phyloP scores from a whole-genome alignment of 2,797 vertebrate species.

The Chrosomus eos region DNA sequence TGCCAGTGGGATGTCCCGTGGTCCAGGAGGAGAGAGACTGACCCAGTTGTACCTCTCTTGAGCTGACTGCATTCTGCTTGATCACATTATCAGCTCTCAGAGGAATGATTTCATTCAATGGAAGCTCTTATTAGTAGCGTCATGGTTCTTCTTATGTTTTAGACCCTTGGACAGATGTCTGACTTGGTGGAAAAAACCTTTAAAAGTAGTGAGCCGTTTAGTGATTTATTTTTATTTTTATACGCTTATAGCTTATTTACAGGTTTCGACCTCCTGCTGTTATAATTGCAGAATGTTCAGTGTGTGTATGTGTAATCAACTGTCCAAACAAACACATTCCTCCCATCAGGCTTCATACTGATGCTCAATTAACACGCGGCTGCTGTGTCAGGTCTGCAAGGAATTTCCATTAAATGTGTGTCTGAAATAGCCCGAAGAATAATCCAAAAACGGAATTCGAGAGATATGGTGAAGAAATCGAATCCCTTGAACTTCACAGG shows the following conservation, averaged over 20 bases:
- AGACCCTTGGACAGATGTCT: constrained; percentile 2
- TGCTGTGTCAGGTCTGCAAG: constrained; percentile 29
- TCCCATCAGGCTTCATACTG: constrained; percentile 13
- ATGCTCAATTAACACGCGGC: constrained; percentile 24
- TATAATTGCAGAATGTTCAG: constrained; percentile 17
- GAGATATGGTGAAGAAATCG: background rate
- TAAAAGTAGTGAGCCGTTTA: background rate
- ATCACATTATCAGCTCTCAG: constrained; percentile 37
- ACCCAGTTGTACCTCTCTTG: constrained; percentile 46
- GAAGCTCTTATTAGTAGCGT: constrained; percentile 31
- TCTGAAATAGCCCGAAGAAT: background rate
- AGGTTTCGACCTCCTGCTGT: constrained; percentile 19
- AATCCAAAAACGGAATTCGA: background rate
- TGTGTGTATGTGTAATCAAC: constrained; percentile 11
- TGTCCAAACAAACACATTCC: constrained; percentile 44
- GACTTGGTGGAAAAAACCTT: background rate
- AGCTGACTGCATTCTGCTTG: background rate
- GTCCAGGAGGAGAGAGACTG: constrained; percentile 11
- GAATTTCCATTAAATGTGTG: constrained; percentile 27
- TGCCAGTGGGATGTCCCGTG: constrained; percentile 39
- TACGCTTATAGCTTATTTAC: background rate
- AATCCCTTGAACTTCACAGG: constrained; percentile 12
- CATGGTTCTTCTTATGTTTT: background rate
- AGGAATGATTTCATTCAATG: constrained; percentile 33
- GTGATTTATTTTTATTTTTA: background rate